phyloP scores from a whole-genome alignment of 2,113 vertebrate genomes.

The Apodemus sylvaticus region DNA sequence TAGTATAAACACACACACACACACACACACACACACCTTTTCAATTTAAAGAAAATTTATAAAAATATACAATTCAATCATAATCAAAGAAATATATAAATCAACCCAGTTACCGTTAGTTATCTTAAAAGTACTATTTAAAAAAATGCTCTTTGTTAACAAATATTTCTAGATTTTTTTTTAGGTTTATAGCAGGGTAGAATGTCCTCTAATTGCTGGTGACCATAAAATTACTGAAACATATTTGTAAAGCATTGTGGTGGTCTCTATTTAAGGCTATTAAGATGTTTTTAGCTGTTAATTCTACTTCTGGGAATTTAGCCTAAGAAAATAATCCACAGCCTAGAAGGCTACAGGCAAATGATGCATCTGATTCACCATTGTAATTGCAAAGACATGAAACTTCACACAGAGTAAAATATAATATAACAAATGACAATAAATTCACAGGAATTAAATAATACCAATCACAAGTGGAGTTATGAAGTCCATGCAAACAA shows the following conservation, averaged over 20 bases:
- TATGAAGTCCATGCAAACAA: background rate
- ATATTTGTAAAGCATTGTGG: constrained; percentile 52
- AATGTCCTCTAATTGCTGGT: constrained; percentile 23
- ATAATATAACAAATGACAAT: background rate
- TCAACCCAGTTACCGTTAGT: constrained; percentile 27
- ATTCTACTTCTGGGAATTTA: constrained; percentile 17
- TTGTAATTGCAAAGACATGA: constrained; percentile 22
- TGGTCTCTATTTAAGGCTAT: constrained; percentile 24
- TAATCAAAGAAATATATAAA: constrained; percentile 43
- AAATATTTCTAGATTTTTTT: background rate
- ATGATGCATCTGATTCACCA: constrained; percentile 47
- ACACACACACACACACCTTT: background rate
- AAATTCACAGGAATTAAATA: constrained; percentile 40
- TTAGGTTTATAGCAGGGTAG: background rate
- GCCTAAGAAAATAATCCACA: constrained; percentile 65
- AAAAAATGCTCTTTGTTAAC: background rate
- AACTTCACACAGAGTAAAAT: constrained; percentile 8
- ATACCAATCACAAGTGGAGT: constrained; percentile 31
- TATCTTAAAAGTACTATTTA: background rate
- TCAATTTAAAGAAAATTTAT: background rate
- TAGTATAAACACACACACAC: background rate
- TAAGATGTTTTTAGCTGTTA: constrained; percentile 48
- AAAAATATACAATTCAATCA: background rate
- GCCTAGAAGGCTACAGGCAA: constrained; percentile 23
- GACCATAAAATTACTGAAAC: constrained; percentile 39